Conservation (phyloP, 2,797 vertebrate genomes). For the Eospalax fontanierii region DNA sequence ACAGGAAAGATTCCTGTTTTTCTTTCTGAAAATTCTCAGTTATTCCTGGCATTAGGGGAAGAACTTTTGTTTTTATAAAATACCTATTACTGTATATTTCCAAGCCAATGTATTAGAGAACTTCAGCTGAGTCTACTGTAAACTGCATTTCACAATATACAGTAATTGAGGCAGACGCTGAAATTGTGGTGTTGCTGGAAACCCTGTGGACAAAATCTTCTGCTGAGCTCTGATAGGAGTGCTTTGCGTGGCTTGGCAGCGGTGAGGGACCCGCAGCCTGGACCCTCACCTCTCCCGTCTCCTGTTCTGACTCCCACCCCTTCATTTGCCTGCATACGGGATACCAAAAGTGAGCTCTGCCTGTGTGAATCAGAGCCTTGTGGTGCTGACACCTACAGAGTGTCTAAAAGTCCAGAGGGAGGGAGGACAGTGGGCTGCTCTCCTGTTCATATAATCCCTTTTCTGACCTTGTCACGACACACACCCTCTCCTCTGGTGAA, state of each 20-base stretch:
- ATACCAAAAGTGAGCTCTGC: not conserved
- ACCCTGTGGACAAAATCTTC: not conserved
- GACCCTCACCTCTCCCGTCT: not conserved
- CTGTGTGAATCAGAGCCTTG: too few species aligned
- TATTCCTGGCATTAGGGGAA: conserved; percentile 88
- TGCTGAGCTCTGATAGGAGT: not conserved
- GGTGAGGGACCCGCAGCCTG: not conserved
- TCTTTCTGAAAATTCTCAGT: conserved; percentile 83
- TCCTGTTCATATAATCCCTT: not conserved
- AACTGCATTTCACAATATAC: not conserved
- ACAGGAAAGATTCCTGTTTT: conserved; percentile 80
- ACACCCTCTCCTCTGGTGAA: not conserved
- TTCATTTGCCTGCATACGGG: not conserved
- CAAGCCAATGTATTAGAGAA: conserved; percentile 59
- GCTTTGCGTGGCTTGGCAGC: not conserved
- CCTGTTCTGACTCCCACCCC: not conserved
- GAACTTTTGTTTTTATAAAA: conserved; percentile 73
- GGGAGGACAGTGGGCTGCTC: not conserved
- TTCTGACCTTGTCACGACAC: not conserved
- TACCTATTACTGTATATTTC: conserved; percentile 72
- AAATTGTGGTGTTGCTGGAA: not conserved
- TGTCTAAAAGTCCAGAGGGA: not conserved
- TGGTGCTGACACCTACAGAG: not conserved
- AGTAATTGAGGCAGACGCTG: conserved; percentile 46
- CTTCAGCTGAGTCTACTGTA: conserved; percentile 32